Evolutionary conservation across 2,888 invertebrate genomes (phyloP), one percentile per base, ranked within the genome.

Genomic region (Perizoma affinitatum): DNA sequence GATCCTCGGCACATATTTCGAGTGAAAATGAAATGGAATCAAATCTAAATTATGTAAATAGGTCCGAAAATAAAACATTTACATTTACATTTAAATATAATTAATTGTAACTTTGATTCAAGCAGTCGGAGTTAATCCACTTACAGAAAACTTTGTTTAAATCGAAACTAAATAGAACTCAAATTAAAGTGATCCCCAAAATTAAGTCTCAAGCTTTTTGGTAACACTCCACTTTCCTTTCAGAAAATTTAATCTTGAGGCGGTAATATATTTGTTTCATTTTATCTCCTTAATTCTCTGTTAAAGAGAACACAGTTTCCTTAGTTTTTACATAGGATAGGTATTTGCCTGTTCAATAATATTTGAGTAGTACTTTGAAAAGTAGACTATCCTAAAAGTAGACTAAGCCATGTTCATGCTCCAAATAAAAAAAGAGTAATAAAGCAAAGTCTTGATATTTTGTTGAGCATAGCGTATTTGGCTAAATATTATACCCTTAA

Each of bases 111-210:
- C 35, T 52, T 43, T 40, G 5, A 50, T 51, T 48, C 36, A 10
- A 50, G 38, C 42, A 42, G n/a, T n/a, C 38, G 6, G 52, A 34
- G 46, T 35, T 58, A 45, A 54, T 56, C 47, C 49, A 54, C 61
- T 56, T 46, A 47, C 9, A 41, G 42, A 60, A 52, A 58, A 45
- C 8, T 41, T 22, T 44, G 22, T 9, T 42, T 40, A 44, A 53
- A 55, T 42, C 48, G 48, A 49, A 55, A 56, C 36, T 33, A 55
- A 48, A 43, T 42, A 42, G n/a, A 44, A 42, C 42, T 55, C 7
- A 38, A 42, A 43, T 33, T 48, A 49, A 56, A 56, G 38, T 43
- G 36, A 42, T 43, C 49, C 11, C 10, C 11, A 11, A 49, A 38
- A 49, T 40, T 49, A 49, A 42, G 40, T n/a, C n/a, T 42, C 10